Conservation (phyloP, 2,113 vertebrate genomes). For the Podarcis cretensis region DNA sequence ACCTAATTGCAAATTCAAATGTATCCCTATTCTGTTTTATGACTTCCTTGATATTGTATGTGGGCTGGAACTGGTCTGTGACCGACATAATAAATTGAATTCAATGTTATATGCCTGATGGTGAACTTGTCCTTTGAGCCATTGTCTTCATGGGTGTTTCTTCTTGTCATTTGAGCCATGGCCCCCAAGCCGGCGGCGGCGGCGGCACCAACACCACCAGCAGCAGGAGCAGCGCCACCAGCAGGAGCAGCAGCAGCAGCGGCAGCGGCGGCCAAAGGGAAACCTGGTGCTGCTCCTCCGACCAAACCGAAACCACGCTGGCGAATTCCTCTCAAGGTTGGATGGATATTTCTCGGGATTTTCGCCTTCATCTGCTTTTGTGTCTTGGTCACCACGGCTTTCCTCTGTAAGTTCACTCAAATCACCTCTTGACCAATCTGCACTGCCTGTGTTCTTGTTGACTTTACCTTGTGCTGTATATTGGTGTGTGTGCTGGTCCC, state of each 20-base stretch:
- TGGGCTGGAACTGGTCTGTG: no score
- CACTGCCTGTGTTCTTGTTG: no score
- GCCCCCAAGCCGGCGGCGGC: not conserved
- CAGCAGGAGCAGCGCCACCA: not conserved
- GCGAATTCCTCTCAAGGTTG: not conserved
- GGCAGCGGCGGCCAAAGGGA: no score
- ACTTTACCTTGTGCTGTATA: no score
- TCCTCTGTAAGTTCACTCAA: not conserved
- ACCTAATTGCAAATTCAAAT: no score
- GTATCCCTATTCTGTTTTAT: no score
- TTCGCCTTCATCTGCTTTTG: not conserved
- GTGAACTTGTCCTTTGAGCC: not conserved
- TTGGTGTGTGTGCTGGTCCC: no score
- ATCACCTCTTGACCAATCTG: no score
- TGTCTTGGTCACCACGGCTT: not conserved
- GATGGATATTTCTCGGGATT: not conserved
- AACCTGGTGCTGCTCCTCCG: not conserved
- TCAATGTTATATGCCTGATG: not conserved
- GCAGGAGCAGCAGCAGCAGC: no score
- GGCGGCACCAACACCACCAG: not conserved
- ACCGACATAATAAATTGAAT: no score
- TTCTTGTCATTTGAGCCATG: not conserved
- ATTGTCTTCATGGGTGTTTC: not conserved
- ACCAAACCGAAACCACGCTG: not conserved
- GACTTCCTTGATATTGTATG: no score